A percentile compares a stretch with the other conserved stretches of the same genome.
Conservation (phyloP, 2,888 invertebrate genomes). For the Drosophila nr. fundita region DNA sequence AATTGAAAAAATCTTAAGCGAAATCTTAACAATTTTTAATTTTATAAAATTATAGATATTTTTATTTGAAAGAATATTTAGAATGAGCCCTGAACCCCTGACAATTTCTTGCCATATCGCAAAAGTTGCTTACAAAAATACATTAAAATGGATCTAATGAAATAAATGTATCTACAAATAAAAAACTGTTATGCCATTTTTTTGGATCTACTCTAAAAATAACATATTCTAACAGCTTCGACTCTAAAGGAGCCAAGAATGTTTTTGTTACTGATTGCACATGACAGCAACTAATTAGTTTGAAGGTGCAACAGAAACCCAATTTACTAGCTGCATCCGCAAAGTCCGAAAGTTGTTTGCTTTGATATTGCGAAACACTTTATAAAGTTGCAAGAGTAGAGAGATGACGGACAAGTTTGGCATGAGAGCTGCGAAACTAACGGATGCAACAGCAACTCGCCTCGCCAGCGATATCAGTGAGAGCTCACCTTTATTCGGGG, state of each 20-base stretch:
- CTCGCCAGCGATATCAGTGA: constrained; percentile 14
- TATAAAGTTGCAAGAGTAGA: constrained; percentile 21
- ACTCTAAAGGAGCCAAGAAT: neutral
- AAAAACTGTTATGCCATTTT: neutral
- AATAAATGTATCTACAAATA: neutral
- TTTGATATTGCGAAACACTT: constrained; percentile 43
- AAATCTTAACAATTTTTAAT: neutral
- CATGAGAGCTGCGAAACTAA: constrained; percentile 5
- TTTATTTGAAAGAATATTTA: neutral
- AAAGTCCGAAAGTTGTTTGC: constrained; percentile 10
- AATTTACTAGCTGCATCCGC: constrained; percentile 22
- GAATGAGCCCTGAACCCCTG: accelerated
- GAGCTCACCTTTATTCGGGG: neutral
- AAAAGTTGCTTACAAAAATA: neutral
- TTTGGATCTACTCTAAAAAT: neutral
- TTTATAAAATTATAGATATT: neutral
- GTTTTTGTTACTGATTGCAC: constrained; percentile 7
- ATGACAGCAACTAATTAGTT: constrained; percentile 4
- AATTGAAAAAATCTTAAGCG: neutral
- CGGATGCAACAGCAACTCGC: constrained; percentile 7
- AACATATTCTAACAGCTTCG: too few species aligned
- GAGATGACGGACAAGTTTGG: constrained; percentile 35
- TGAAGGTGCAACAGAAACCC: neutral
- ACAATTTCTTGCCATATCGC: neutral
- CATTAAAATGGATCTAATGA: neutral